phyloP scores from a whole-genome alignment of 2,797 vertebrate genomes.

The Parauchenoglanis punctatus region DNA sequence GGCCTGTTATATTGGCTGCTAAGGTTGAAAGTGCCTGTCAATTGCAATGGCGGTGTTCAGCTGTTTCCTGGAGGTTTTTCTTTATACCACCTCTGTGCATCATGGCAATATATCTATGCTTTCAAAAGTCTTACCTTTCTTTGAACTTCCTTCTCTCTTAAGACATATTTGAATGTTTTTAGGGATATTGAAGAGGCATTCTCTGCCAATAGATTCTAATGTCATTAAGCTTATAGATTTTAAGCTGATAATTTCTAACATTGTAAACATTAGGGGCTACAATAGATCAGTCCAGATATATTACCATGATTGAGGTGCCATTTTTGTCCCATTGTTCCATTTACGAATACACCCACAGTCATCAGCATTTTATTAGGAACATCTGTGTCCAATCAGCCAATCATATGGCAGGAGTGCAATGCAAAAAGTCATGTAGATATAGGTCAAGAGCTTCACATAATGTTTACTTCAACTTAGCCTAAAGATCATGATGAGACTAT shows the following conservation, averaged over 20 bases:
- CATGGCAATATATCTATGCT: background rate
- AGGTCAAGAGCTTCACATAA: background rate
- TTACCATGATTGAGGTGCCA: background rate
- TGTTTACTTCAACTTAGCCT: background rate
- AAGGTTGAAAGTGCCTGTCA: constrained; percentile 23
- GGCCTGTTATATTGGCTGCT: constrained; percentile 18
- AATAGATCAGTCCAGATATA: background rate
- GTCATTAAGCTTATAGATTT: background rate
- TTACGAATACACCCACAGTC: background rate
- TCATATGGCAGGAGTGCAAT: background rate
- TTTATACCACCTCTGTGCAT: background rate
- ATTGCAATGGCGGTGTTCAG: constrained; percentile 8
- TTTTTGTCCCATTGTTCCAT: background rate
- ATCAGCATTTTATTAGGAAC: background rate
- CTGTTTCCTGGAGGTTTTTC: constrained; percentile 3
- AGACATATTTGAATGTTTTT: constrained; percentile 3
- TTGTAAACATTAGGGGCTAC: background rate
- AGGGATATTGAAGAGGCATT: background rate
- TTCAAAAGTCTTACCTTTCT: background rate
- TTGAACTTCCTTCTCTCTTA: constrained; percentile 13
- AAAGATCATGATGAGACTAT: background rate
- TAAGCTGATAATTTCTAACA: background rate
- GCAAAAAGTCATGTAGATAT: background rate
- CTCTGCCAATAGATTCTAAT: background rate
- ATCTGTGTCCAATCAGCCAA: background rate